Percentiles rank a stretch among this genome's conserved stretches.
These are phyloP conservation scores for Herpetotheres cachinnans DNA, from an alignment of 2,113 vertebrate genomes.

Conservation along the genomic window DNA sequence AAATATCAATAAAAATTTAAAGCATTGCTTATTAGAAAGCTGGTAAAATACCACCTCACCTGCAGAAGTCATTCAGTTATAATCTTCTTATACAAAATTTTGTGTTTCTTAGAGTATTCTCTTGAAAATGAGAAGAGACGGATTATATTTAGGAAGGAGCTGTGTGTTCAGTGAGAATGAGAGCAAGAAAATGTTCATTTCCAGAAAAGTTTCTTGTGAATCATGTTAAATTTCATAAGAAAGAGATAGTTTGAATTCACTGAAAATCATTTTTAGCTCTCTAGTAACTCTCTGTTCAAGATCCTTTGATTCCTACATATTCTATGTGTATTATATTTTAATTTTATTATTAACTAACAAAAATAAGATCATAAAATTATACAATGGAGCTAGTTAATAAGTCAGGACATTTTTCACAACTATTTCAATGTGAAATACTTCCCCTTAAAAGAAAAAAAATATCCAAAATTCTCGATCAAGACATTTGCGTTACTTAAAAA, in stretches of 20 bases:
- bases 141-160: neutral
- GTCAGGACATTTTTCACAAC: neutral
- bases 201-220: neutral
- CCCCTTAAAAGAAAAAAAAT: neutral
- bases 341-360: neutral
- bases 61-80: neutral
- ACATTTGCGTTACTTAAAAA: neutral
- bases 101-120: neutral
- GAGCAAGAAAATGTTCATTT: neutral
- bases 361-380: neutral
- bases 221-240: neutral
- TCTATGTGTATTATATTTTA: neutral
- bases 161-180: neutral
- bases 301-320: neutral
- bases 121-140: neutral
- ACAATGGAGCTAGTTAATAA: neutral
- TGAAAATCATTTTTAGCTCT: neutral
- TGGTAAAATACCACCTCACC: neutral
- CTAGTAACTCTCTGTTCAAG: neutral
- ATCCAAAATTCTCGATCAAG: neutral
- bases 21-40: neutral
- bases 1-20: neutral
- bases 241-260: neutral
- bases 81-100: neutral
- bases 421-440: neutral